Evolutionary conservation across 64 coral and sea anemone species (phyloP).

Genomic region (Stichodactyla mertensii): DNA sequence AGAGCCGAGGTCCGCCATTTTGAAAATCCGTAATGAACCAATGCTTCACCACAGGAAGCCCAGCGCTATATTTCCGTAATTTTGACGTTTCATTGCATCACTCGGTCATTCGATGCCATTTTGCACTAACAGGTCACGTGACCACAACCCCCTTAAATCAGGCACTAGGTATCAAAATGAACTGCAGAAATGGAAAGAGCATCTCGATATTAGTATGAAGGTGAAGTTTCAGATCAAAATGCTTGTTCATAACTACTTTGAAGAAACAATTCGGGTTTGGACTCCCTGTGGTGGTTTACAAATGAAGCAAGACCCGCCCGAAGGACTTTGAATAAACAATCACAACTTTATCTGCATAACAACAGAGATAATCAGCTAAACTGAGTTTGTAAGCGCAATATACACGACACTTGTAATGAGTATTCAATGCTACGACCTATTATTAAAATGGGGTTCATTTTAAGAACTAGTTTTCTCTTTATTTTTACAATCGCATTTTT

Average conservation of each 20-base stretch:
- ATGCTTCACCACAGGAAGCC: neutral
- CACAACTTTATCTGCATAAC: no score
- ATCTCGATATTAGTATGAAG: no score
- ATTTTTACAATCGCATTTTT: slow-evolving; percentile 36
- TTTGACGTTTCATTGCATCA: neutral
- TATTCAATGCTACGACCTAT: neutral
- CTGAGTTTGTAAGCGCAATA: neutral
- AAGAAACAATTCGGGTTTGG: no score
- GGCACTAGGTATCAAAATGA: no score
- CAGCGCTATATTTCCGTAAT: neutral
- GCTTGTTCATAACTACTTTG: no score
- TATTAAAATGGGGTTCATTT: slow-evolving; percentile 30
- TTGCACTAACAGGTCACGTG: neutral
- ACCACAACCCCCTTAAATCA: no score
- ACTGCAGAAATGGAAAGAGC: no score
- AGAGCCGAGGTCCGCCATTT: neutral
- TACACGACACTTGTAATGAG: neutral
- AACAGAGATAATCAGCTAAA: neutral
- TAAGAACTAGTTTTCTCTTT: slow-evolving; percentile 39
- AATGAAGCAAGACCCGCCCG: no score
- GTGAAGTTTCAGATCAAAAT: no score
- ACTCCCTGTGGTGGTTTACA: no score
- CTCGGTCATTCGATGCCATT: neutral
- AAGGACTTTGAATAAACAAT: no score
- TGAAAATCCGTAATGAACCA: neutral